These are phyloP conservation scores for Patella depressa DNA, from an alignment of 2,888 invertebrate genomes.

Conservation along the genomic window DNA sequence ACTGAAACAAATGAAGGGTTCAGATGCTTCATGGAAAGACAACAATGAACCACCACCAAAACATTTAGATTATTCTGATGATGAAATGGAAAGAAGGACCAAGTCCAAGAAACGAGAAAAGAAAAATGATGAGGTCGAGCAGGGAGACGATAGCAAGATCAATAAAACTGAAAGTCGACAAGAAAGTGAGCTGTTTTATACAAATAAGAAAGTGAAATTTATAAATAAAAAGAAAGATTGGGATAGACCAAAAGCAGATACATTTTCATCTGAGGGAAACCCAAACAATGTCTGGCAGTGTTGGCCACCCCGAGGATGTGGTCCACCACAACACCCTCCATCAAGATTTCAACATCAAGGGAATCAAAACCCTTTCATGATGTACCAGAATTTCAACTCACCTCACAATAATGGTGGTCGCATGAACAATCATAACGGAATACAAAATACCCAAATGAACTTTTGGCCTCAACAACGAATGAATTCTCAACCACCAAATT, in stretches of 20 bases:
- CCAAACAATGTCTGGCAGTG: background rate
- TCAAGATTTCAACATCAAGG: background rate
- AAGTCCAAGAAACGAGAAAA: conserved; percentile 46
- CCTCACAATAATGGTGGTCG: no score
- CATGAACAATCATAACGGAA: no score
- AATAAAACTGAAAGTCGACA: background rate
- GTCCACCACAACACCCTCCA: background rate
- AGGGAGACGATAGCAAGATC: background rate
- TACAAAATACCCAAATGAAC: no score
- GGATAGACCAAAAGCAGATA: background rate
- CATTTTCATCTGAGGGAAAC: background rate
- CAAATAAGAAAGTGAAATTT: background rate
- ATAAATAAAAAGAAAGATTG: background rate
- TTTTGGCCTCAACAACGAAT: no score
- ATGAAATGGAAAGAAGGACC: conserved; percentile 82
- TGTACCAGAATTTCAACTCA: no score
- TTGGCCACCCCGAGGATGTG: background rate
- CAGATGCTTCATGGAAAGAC: conserved; percentile 90
- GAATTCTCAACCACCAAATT: background rate
- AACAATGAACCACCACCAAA: conserved; percentile 84
- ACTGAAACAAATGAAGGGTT: conserved; percentile 80
- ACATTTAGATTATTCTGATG: conserved; percentile 87
- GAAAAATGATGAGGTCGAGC: conserved; percentile 23
- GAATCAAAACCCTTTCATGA: background rate
- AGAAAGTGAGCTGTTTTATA: background rate